Evolutionary conservation across 2,113 vertebrate genomes (phyloP).

Genomic region (Gopherus flavomarginatus): DNA sequence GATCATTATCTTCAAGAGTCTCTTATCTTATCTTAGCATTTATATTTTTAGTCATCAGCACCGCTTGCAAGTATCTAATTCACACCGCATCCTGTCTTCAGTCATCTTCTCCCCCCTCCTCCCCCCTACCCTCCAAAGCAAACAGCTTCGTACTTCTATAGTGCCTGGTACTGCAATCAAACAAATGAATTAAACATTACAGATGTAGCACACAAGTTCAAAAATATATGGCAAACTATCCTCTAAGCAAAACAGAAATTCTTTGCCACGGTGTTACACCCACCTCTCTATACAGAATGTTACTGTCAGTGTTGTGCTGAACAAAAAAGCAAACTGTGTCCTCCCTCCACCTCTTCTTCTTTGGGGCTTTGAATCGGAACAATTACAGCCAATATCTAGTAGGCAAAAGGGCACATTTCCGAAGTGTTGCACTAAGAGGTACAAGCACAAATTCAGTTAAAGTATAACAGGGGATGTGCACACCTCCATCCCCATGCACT

Average conservation of each 20-base stretch:
- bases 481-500: accelerated
- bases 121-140: neutral
- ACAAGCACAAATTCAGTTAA: accelerated
- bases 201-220: neutral
- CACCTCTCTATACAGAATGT: neutral
- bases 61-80: slow-evolving; percentile 30
- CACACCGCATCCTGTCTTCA: slow-evolving; percentile 11
- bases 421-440: neutral
- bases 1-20: slow-evolving; percentile 42
- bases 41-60: slow-evolving; percentile 32
- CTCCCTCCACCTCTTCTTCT: neutral
- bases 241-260: neutral
- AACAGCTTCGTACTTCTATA: neutral
- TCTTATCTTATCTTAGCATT: slow-evolving; percentile 7
- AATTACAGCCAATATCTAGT: neutral
- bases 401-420: neutral
- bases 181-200: slow-evolving; percentile 26
- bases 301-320: neutral
- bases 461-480: accelerated
- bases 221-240: neutral
- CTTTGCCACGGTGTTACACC: neutral
- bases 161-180: slow-evolving; percentile 1
- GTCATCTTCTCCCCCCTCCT: neutral
- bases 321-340: neutral
- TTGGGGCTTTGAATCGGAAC: neutral